Evolutionary conservation across 2,888 invertebrate species (phyloP), one percentile per base, ranked within the genome.

Genomic region (Serrognathus titanus): DNA sequence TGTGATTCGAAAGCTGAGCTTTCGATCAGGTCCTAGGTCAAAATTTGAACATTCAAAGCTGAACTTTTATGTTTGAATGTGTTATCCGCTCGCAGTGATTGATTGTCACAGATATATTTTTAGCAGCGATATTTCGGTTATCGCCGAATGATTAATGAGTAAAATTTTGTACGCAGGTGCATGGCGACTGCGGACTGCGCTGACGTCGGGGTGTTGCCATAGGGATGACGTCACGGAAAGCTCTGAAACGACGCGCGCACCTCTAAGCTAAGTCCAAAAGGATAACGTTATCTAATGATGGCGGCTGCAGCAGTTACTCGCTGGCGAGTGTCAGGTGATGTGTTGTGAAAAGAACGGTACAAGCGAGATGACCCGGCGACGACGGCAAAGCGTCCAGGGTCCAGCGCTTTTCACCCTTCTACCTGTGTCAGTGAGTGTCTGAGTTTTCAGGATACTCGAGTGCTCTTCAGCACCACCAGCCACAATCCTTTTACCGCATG

Each of bases 181-280:
- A 63, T 60, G 59, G 58, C 53, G 63, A 64, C 66, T 65, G 68
- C 65, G 65, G 60, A 51, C 58, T 55, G 61, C 58, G 66, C 62
- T 59, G 63, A 63, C 64, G 65, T 67, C 66, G 69, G 70, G 69
- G 70, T 68, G 70, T 69, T 68, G 67, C 69, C 70, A 69, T 69
- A 65, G 67, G 50, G 59, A 68, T 69, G 77, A 78, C 77, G 77
- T 77, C 76, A 78, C 75, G 70, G 73, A 73, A 69, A 69, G 71
- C 71, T 71, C 69, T 71, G 6, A 5, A 31, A 71, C 69, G 75
- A 73, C 67, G 65, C 69, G 66, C 64, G 60, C 57, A 54, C 48
- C 58, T 16, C 16, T 16, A 16, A 16, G 60, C 55, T 55, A 48
- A 31, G 24, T 31, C 24, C 24, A 31, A 31, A 41, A 54, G 62